Evolutionary conservation across 2,888 invertebrate species (phyloP).

Genomic region (Pachliopta kotzebuea): DNA sequence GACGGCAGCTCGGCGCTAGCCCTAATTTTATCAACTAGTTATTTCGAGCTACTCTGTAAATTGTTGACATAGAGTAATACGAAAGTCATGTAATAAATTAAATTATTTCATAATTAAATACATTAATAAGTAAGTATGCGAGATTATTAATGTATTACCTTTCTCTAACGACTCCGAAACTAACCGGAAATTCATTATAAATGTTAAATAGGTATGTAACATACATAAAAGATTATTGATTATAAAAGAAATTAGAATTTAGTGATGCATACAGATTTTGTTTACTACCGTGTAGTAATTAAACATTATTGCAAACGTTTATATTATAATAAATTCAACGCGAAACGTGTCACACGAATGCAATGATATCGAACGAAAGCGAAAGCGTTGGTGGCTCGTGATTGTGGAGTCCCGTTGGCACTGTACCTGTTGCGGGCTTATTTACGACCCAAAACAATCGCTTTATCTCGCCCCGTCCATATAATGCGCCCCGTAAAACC

Average conservation of each 20-base stretch:
- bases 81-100: background rate
- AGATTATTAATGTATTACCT: no score
- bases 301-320: background rate
- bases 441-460: slow-evolving; percentile 80
- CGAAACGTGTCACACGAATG: slow-evolving; percentile 46
- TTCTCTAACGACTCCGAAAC: no score
- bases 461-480: slow-evolving; percentile 75
- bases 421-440: slow-evolving; percentile 79
- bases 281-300: slow-evolving; percentile 2
- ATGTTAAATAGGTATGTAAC: no score
- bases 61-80: background rate
- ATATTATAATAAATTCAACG: slow-evolving; percentile 21
- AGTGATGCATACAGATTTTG: background rate
- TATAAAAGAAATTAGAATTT: background rate
- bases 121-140: no score
- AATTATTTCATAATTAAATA: no score
- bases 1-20: slow-evolving; percentile 30
- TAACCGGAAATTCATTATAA: no score
- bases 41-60: slow-evolving; percentile 20
- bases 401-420: slow-evolving; percentile 72
- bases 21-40: slow-evolving; percentile 28
- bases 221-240: background rate
- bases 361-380: slow-evolving; percentile 71
- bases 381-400: slow-evolving; percentile 69
- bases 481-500: slow-evolving; percentile 74